These are phyloP conservation scores for Bradypus variegatus DNA, from an alignment of 2,797 vertebrate species.

Conservation along the genomic window DNA sequence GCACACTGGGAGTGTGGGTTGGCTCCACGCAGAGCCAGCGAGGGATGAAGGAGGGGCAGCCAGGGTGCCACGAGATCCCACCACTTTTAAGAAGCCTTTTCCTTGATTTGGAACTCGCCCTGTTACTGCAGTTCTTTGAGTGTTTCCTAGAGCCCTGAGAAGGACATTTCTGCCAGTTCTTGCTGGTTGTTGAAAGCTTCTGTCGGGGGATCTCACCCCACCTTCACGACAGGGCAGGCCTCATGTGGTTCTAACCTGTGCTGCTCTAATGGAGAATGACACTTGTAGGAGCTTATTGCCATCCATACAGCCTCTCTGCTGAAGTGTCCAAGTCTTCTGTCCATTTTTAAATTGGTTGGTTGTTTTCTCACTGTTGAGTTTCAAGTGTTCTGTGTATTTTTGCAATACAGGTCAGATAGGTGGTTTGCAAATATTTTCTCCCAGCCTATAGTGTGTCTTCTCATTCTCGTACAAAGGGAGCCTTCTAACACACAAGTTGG, in stretches of 20 bases:
- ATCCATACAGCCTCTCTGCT: not conserved
- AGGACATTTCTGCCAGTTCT: no score
- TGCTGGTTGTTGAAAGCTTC: no score
- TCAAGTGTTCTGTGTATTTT: not conserved
- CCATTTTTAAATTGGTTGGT: not conserved
- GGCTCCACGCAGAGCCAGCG: no score
- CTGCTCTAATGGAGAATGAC: not conserved
- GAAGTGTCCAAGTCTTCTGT: not conserved
- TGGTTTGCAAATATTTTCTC: not conserved
- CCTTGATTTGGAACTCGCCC: no score
- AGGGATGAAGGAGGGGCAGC: no score
- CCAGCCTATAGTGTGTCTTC: not conserved
- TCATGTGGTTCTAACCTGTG: not conserved
- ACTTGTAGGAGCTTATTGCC: not conserved
- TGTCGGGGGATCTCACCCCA: no score
- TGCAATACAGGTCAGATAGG: fast-evolving
- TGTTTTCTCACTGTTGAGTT: not conserved
- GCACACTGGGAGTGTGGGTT: no score
- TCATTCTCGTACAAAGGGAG: not conserved
- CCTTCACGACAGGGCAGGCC: no score
- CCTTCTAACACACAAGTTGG: not conserved
- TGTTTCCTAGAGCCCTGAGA: no score
- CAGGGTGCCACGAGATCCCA: no score
- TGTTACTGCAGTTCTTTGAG: no score
- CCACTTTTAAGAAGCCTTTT: no score